Evolutionary conservation across 2,888 invertebrate species (phyloP).

Genomic region (Enchytraeus crypticus): DNA sequence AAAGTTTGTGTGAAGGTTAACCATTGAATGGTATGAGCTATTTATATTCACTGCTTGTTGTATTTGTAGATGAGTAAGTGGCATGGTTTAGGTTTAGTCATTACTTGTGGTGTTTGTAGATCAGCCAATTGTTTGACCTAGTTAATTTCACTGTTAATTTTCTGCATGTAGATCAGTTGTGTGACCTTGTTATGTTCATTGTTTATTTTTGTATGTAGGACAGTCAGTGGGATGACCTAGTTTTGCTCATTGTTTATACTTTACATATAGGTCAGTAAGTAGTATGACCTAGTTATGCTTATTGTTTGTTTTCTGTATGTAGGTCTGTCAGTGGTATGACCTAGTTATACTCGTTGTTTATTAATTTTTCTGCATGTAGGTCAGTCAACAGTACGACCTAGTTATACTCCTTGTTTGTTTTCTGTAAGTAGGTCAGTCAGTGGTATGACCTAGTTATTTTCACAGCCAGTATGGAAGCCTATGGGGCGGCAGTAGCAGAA

Average conservation of each 20-base stretch:
- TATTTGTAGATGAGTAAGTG: no score
- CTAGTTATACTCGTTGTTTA: not conserved
- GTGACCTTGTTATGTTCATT: no score
- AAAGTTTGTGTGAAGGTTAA: no score
- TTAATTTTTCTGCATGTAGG: not conserved
- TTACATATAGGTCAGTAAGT: not conserved
- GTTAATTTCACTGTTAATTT: not conserved
- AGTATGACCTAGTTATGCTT: not conserved
- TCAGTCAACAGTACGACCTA: not conserved
- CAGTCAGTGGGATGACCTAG: no score
- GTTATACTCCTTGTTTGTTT: not conserved
- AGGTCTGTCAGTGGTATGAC: not conserved
- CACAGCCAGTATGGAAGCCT: constrained; percentile 99
- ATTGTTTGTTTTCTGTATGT: not conserved
- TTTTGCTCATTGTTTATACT: no score
- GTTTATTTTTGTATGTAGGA: no score
- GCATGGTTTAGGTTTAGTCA: constrained; percentile 54
- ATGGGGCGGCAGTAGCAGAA: constrained; percentile 97
- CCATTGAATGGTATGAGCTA: no score
- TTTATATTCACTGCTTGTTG: no score
- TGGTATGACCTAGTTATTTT: constrained; percentile 99
- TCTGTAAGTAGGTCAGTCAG: constrained; percentile 66
- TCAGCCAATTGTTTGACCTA: not conserved
- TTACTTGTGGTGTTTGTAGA: not conserved
- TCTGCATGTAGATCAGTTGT: not conserved